These are phyloP conservation scores for Seira sanloemensis DNA, from an alignment of 2,888 invertebrate genomes.

Conservation along the genomic window DNA sequence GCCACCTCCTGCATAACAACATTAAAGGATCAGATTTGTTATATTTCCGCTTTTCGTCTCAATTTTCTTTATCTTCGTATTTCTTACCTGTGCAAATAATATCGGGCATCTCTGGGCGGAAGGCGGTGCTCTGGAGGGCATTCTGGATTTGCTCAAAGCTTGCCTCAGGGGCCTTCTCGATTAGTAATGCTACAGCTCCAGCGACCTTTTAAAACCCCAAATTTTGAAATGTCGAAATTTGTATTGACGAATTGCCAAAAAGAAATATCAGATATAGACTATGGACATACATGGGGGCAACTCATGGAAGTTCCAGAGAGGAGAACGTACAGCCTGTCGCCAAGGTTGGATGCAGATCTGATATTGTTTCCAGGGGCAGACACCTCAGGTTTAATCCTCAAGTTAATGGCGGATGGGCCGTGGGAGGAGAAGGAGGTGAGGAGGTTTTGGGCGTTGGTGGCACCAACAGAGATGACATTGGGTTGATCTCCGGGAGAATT, in stretches of 20 bases:
- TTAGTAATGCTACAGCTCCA: conserved; percentile 39
- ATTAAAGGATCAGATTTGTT: background rate
- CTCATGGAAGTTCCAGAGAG: conserved; percentile 46
- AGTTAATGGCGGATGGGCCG: conserved; percentile 32
- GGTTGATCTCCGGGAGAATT: conserved; percentile 33
- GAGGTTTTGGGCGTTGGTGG: conserved; percentile 39
- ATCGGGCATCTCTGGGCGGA: conserved; percentile 28
- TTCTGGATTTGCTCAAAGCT: conserved; percentile 31
- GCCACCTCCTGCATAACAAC: conserved; percentile 6
- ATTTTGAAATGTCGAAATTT: conserved; percentile 43
- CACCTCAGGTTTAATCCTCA: conserved; percentile 48
- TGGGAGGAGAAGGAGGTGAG: conserved; percentile 43
- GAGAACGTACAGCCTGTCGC: conserved; percentile 34
- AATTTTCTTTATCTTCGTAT: conserved; percentile 29
- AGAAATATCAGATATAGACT: too few relatives aligned
- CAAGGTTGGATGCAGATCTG: conserved; percentile 22
- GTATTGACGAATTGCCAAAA: conserved; percentile 35
- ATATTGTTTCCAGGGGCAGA: conserved; percentile 53
- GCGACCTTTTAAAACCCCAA: background rate
- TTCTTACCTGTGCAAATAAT: conserved; percentile 55
- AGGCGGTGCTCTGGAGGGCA: conserved; percentile 37
- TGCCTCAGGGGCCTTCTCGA: conserved; percentile 50
- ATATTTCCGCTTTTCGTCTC: too few relatives aligned
- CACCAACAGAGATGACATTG: conserved; percentile 43
- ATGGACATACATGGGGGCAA: conserved; percentile 45